Percentiles rank a stretch among this genome's conserved stretches.
These are phyloP conservation scores for Stichodactyla helianthus DNA, from an alignment of 64 coral and sea anemone species.

Conservation along the genomic window DNA sequence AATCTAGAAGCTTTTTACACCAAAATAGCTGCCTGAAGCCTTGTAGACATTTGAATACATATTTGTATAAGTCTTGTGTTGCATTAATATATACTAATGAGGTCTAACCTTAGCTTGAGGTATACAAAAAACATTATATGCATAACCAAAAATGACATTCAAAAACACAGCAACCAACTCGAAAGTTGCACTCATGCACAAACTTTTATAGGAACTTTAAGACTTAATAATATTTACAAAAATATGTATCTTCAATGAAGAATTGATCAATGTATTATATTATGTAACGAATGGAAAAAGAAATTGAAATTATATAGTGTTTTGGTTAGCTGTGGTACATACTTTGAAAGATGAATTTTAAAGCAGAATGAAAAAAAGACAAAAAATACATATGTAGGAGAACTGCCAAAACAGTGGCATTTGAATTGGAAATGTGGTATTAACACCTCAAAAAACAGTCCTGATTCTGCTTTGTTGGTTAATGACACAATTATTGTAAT, in stretches of 20 bases:
- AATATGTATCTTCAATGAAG: constrained; percentile 5
- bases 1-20: background rate
- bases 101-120: no score
- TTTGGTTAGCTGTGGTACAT: background rate
- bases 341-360: background rate
- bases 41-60: background rate
- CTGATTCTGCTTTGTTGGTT: background rate
- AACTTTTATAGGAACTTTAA: background rate
- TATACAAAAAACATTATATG: background rate
- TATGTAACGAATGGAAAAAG: background rate
- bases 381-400: background rate
- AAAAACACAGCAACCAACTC: background rate
- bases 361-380: background rate
- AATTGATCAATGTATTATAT: background rate
- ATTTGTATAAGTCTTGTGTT: background rate
- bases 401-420: background rate
- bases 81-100: background rate
- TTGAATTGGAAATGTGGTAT: background rate
- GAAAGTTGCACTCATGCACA: background rate
- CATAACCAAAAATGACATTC: background rate
- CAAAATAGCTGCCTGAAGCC: background rate
- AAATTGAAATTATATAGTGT: background rate
- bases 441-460: background rate
- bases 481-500: background rate
- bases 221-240: background rate